phyloP scores from a whole-genome alignment of 92 coral and sea anemone genomes.

The Plumapathes pennacea region DNA sequence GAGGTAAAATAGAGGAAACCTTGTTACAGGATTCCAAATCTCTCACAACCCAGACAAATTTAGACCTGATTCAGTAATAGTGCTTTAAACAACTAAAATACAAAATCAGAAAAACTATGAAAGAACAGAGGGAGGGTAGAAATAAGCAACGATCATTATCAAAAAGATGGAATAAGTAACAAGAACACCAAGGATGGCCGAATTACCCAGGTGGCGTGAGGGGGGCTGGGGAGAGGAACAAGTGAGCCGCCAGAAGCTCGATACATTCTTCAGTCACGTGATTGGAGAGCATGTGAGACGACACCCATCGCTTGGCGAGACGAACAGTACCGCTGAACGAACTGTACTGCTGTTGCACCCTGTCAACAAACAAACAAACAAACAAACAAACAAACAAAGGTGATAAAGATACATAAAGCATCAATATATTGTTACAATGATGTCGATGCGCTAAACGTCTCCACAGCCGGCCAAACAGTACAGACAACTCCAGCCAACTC shows the following conservation, averaged over 20 bases:
- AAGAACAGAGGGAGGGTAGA: no score
- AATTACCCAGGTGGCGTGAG: slow-evolving; percentile 83
- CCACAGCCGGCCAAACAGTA: no score
- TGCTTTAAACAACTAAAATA: no score
- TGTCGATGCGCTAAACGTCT: no score
- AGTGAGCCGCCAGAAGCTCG: slow-evolving; percentile 75
- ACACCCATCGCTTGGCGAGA: slow-evolving; percentile 91
- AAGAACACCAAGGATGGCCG: neutral
- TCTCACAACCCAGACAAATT: no score
- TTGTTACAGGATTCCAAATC: no score
- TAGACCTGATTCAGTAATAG: neutral
- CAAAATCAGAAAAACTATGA: no score
- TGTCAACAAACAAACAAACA: slow-evolving; percentile 3
- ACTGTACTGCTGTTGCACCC: slow-evolving; percentile 78
- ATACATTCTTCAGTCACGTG: slow-evolving; percentile 87
- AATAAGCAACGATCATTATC: neutral
- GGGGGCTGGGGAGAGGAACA: slow-evolving; percentile 89
- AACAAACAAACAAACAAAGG: neutral
- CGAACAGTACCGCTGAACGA: slow-evolving; percentile 87
- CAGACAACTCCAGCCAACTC: no score
- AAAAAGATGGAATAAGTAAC: neutral
- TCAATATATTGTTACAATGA: neutral
- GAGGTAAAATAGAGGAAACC: no score
- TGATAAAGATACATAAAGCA: neutral
- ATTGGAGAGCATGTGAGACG: slow-evolving; percentile 70